Base-by-base conservation (phyloP, 2,888 invertebrate species). In the Aromia moschata region DNA sequence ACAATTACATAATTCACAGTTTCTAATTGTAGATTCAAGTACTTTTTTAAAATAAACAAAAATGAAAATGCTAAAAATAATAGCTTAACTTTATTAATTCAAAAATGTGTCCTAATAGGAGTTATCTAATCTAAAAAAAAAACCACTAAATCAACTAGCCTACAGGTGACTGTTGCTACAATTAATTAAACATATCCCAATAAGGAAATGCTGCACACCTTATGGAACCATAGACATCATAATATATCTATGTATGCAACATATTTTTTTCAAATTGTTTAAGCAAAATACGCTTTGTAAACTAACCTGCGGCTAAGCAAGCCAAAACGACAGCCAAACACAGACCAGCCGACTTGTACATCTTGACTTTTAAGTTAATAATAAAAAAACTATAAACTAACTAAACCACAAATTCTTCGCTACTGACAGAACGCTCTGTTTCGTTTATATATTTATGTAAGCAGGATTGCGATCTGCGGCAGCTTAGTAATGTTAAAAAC, bases 391-490 rank as follows among this genome's bases (percentile, higher is more conserved):
- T 45, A 52, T 33, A 58, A 53, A 54, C 47, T 54, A 58, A 41
- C 54, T 33, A 43, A 33, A 7, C 14, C 14, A 43, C 16, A 54
- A 54, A 43, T 31, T 36, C 43, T 46, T 49, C 20, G n/a, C 31
- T 47, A 58, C 58, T 58, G 58, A 16, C 41, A 30, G 14, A 58
- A 37, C 41, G 16, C 30, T n/a, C n/a, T 37, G 47, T 44, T 43
- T 41, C 43, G 43, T 44, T 54, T 20, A 20, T 54, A 53, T 47
- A 58, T 58, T 58, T 58, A 58, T 54, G 58, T 58, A 53, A 55
- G 55, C 41, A 58, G 52, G 58, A 53, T 58, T 52, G 41, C 46
- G 47, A 54, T 54, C 41, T 17, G 52, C 54, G 33, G 18, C 11
- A 12, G 25, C 11, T 47, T 18, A 41, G 46, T 58, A 58, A 47